These are phyloP conservation scores for Heterotis niloticus DNA, from an alignment of 2,113 vertebrate species.

Conservation along the genomic window DNA sequence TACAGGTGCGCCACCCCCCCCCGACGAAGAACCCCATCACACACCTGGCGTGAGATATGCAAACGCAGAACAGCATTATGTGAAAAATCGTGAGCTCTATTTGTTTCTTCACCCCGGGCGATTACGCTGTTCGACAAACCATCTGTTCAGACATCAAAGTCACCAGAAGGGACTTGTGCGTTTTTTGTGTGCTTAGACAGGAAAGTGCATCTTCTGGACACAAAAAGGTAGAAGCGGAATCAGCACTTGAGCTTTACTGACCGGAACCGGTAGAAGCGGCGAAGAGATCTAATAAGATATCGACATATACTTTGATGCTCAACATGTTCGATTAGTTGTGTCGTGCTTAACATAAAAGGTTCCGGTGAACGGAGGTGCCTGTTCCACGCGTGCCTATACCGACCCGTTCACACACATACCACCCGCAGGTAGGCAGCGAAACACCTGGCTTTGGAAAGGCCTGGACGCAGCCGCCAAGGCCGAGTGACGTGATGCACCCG, in stretches of 20 bases:
- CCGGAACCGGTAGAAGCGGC: not conserved
- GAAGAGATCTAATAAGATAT: not conserved
- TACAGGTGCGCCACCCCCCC: not conserved
- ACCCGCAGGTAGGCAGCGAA: not conserved
- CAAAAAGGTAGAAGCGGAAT: not conserved
- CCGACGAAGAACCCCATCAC: not conserved
- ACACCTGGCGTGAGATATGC: not conserved
- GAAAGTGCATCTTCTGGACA: not conserved
- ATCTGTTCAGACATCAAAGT: not conserved
- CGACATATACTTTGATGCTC: not conserved
- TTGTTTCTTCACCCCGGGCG: not conserved
- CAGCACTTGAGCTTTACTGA: not conserved
- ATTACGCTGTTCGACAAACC: not conserved
- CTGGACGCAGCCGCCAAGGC: not conserved
- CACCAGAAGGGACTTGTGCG: not conserved
- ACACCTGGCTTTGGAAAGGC: not conserved
- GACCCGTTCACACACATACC: not conserved
- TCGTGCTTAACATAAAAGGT: not conserved
- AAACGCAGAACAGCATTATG: not conserved
- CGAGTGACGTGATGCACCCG: not conserved
- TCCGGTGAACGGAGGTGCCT: not conserved
- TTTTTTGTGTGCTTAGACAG: no score
- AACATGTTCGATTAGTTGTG: not conserved
- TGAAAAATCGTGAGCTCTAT: not conserved
- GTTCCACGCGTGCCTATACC: not conserved